phyloP scores from a whole-genome alignment of 1,140 invertebrate genomes.

The Olivierus martensii region DNA sequence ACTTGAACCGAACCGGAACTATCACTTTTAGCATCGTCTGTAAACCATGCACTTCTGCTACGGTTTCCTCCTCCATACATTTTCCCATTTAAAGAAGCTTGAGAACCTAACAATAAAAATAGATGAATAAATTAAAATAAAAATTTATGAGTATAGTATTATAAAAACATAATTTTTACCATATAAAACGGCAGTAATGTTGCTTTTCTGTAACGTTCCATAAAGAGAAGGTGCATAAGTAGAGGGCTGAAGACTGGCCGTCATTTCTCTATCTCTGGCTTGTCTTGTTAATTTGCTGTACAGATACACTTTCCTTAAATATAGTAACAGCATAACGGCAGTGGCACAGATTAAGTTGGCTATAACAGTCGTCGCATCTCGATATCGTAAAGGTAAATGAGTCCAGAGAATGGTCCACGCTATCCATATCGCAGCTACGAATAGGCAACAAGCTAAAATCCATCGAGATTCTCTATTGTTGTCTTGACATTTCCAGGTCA shows the following conservation, averaged over 20 bases:
- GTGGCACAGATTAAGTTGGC: constrained; percentile 30
- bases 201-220: constrained; percentile 12
- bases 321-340: constrained; percentile 28
- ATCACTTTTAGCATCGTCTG: constrained; percentile 11
- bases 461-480: constrained; percentile 33
- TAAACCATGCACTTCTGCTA: constrained; percentile 4
- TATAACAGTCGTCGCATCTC: constrained; percentile 29
- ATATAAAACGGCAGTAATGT: constrained; percentile 13
- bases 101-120: constrained; percentile 7
- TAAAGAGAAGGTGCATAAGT: constrained; percentile 11
- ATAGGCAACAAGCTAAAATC: constrained; percentile 31
- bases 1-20: constrained; percentile 19
- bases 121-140: background rate
- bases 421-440: constrained; percentile 31
- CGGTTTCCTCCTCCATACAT: constrained; percentile 6
- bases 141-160: background rate
- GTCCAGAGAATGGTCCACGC: constrained; percentile 33
- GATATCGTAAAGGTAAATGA: constrained; percentile 25
- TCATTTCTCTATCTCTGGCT: constrained; percentile 14
- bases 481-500: constrained; percentile 31
- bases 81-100: constrained; percentile 13
- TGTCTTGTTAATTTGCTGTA: constrained; percentile 23
- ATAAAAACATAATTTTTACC: constrained; percentile 1
- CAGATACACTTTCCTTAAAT: constrained; percentile 30
- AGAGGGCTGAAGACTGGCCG: constrained; percentile 9